Percentiles rank a stretch among this genome's conserved stretches.
phyloP scores from a whole-genome alignment of 2,113 vertebrate species.

The Parus major region DNA sequence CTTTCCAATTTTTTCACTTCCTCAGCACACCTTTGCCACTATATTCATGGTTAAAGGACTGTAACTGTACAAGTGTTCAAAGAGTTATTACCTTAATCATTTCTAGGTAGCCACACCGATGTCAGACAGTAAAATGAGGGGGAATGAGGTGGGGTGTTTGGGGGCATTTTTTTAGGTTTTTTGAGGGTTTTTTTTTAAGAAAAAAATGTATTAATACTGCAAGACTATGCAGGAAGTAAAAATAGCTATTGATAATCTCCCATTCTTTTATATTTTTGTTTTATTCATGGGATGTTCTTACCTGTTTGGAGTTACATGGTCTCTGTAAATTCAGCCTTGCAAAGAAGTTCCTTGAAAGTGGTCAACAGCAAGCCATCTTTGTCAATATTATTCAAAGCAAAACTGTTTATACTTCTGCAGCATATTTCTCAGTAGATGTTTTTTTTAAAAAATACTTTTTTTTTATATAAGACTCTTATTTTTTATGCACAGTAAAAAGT shows the following conservation, averaged over 20 bases:
- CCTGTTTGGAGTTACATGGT: not conserved
- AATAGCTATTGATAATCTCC: not conserved
- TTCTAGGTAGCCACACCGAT: not conserved
- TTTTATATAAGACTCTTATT: not conserved
- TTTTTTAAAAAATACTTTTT: not conserved
- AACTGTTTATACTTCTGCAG: not conserved
- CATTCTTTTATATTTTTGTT: not conserved
- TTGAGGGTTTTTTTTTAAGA: no score
- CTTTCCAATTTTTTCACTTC: not conserved
- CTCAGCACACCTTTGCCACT: not conserved
- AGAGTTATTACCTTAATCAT: not conserved
- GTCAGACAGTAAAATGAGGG: not conserved
- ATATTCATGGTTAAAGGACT: not conserved
- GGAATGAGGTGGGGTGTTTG: not conserved
- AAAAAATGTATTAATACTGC: not conserved
- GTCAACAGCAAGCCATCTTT: not conserved
- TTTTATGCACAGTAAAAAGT: not conserved
- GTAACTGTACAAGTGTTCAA: not conserved
- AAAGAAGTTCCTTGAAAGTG: not conserved
- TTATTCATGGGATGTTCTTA: not conserved
- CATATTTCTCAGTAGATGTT: not conserved
- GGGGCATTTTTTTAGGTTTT: not conserved
- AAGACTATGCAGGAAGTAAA: not conserved
- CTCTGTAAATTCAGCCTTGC: not conserved
- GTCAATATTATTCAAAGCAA: not conserved